Percentiles rank a stretch among this genome's conserved stretches.
Conservation (phyloP, 2,113 vertebrate species). For the Sialia sialis region DNA sequence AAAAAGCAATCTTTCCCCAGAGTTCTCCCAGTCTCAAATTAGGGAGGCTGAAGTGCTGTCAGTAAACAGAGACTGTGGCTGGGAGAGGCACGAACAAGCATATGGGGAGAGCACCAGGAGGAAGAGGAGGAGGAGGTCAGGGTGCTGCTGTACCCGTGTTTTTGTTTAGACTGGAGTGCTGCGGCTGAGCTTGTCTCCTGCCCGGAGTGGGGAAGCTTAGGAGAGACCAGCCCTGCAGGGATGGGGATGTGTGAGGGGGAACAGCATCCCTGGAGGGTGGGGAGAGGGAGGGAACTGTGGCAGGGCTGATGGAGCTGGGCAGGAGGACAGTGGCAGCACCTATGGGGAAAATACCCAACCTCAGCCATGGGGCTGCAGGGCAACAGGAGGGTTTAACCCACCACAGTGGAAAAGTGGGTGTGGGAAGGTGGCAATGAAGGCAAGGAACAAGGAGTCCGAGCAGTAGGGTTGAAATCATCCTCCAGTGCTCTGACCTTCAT, state of each 20-base stretch:
- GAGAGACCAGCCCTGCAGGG: background rate
- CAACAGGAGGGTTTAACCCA: background rate
- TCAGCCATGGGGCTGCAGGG: fast-evolving
- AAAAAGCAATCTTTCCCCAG: background rate
- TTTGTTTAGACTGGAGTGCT: background rate
- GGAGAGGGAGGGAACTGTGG: background rate
- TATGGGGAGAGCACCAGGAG: fast-evolving
- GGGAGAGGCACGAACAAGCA: background rate
- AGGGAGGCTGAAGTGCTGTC: background rate
- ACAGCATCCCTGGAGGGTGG: background rate
- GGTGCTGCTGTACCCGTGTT: fast-evolving
- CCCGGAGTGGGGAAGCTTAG: fast-evolving
- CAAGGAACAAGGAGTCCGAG: background rate
- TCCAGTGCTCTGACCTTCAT: background rate
- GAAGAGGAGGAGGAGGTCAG: background rate
- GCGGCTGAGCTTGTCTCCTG: background rate
- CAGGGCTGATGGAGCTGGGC: background rate
- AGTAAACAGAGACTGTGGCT: background rate
- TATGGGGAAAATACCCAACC: background rate
- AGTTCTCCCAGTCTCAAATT: background rate
- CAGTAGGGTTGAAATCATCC: background rate
- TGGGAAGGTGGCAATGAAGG: background rate
- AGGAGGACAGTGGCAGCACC: background rate
- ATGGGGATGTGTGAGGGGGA: no score
- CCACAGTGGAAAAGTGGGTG: fast-evolving